phyloP scores from a whole-genome alignment of 2,888 invertebrate genomes.

The Phoenoteleia sp. region DNA sequence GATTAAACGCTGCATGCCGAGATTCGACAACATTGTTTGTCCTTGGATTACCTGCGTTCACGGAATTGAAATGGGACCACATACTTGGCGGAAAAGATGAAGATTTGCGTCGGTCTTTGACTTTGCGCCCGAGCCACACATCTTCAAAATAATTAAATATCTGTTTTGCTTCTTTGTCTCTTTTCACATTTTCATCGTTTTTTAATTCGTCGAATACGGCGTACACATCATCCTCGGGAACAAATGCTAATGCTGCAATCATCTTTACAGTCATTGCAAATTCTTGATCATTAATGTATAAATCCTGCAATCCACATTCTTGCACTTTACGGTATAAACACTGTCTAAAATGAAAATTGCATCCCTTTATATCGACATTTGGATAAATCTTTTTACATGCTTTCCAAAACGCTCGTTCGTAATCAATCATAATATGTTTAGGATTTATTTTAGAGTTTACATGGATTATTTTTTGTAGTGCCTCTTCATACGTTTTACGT shows the following conservation, averaged over 20 bases:
- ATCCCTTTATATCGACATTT: not conserved
- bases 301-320: not conserved
- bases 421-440: not conserved
- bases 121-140: not conserved
- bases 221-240: not conserved
- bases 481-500: slow-evolving; percentile 5
- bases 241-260: slow-evolving; percentile 1
- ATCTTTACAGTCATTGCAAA: not conserved
- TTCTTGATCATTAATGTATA: slow-evolving; percentile 1
- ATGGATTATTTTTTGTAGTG: not conserved
- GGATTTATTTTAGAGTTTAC: not conserved
- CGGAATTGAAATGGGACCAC: slow-evolving; percentile 4
- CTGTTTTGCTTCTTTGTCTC: not conserved
- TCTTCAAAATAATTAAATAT: slow-evolving; percentile 8
- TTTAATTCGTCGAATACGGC: not conserved
- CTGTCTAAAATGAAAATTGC: slow-evolving; percentile 7
- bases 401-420: not conserved
- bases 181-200: not conserved
- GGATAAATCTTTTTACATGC: not conserved
- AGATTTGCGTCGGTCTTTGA: not conserved
- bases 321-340: slow-evolving; percentile 5
- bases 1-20: slow-evolving; percentile 13
- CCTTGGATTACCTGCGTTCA: not conserved
- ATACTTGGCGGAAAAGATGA: slow-evolving; percentile 8
- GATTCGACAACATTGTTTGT: slow-evolving; percentile 18